Percentiles rank a stretch among this genome's conserved stretches.
These are phyloP conservation scores for Microcebus tavaratra DNA, from an alignment of 2,113 vertebrate species.

Conservation along the genomic window DNA sequence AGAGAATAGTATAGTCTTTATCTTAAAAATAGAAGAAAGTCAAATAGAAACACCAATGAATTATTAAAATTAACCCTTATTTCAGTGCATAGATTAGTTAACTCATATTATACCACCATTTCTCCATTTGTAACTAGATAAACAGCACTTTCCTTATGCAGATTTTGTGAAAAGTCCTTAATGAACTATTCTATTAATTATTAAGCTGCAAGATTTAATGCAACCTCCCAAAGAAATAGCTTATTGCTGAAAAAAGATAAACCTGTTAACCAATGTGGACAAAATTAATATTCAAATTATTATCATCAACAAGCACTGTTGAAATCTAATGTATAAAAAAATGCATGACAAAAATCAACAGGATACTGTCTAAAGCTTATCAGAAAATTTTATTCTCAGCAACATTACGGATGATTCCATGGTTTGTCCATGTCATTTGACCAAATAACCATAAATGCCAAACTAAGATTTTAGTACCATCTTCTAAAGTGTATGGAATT, in stretches of 20 bases:
- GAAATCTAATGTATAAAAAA: not conserved
- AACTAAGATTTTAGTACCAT: not conserved
- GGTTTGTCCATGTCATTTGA: not conserved
- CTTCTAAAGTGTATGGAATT: not conserved
- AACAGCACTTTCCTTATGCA: not conserved
- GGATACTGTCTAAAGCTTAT: not conserved
- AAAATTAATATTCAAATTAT: not conserved
- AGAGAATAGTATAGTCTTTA: not conserved
- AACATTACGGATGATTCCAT: not conserved
- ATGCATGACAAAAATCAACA: not conserved
- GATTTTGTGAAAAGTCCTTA: not conserved
- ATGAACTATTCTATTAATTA: slow-evolving; percentile 1
- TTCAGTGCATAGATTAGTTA: not conserved
- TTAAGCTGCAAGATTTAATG: not conserved
- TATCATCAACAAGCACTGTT: not conserved
- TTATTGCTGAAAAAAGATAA: not conserved
- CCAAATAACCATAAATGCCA: slow-evolving; percentile 9
- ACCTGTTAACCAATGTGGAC: not conserved
- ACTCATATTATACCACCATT: not conserved
- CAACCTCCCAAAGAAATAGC: not conserved
- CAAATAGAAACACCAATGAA: not conserved
- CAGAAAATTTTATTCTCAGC: slow-evolving; percentile 5
- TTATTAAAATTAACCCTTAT: slow-evolving; percentile 23
- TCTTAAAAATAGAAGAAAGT: slow-evolving; percentile 46
- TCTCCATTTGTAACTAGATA: not conserved